Evolutionary conservation across 2,888 invertebrate species (phyloP).

Genomic region (Plebejus melissa): DNA sequence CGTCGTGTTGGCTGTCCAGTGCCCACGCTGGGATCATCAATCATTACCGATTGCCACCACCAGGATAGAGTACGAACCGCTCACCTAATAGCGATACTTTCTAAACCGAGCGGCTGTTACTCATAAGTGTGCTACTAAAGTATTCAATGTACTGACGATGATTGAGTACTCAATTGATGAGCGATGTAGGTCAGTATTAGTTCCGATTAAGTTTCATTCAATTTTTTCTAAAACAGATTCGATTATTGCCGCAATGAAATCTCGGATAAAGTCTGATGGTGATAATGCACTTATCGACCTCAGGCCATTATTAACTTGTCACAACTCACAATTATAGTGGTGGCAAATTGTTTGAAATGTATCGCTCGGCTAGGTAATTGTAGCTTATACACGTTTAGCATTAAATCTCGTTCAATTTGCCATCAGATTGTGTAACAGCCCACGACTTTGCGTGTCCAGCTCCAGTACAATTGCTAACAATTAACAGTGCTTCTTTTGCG

Average conservation of each 20-base stretch:
- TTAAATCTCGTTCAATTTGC: constrained; percentile 27
- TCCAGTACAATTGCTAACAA: constrained; percentile 71
- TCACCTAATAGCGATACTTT: constrained; percentile 52
- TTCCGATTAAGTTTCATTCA: neutral
- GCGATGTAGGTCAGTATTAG: constrained; percentile 4
- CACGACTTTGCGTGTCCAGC: constrained; percentile 68
- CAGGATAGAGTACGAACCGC: constrained; percentile 50
- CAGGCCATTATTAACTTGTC: constrained; percentile 14
- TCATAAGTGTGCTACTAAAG: constrained; percentile 46
- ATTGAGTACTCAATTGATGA: neutral
- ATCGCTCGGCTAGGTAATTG: constrained; percentile 29
- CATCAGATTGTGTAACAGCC: constrained; percentile 36
- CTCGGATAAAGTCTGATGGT: constrained; percentile 19
- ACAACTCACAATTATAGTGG: neutral
- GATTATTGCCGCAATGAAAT: neutral
- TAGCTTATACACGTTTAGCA: constrained; percentile 27
- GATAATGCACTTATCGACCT: constrained; percentile 19
- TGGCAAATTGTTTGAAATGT: constrained; percentile 21
- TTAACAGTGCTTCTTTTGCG: constrained; percentile 74
- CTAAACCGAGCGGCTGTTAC: constrained; percentile 49
- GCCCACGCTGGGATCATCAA: constrained; percentile 64
- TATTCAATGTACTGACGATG: neutral
- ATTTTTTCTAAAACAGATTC: neutral
- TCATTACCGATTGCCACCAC: constrained; percentile 56
- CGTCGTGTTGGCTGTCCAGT: constrained; percentile 58